Base-by-base conservation (phyloP, 2,113 vertebrate species). In the Indicator indicator region DNA sequence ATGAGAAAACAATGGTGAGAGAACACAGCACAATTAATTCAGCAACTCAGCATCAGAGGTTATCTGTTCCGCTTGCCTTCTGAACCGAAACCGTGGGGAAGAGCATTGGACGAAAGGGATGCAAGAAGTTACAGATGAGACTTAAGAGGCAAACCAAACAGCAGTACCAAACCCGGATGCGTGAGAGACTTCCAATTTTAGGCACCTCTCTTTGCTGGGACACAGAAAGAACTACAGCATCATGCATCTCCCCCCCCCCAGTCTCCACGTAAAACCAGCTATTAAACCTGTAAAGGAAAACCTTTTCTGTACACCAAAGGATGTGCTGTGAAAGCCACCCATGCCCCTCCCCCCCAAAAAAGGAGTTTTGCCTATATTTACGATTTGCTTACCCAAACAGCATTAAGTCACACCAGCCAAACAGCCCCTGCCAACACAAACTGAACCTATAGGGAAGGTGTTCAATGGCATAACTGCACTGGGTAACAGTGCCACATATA, bases 391-490 rank as follows among this genome's bases (percentile, higher is more conserved):
- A 60, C 46, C 68, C 68, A 38, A 88, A 62, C 56, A 71, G 17
- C 86, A 36, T 2, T 1, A 24, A 67, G 62, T n/a, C 24, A 64
- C 73, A 36, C 2, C 65, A 68, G 36, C 27, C 83, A 46, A 42
- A 70, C 13, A 46, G 69, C 59, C 85, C 32, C 86, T 80, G 79
- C 73, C 93, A 96, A 60, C 32, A 40, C 19, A 52, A 91, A 67
- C 71, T 9, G 27, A 8, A 76, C 48, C 9, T 13, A 40, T 0
- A 0, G 78, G 46, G 52, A 1, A 3, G 64, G 19, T 3, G 71
- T 33, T 83, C 1, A 0, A 46, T 2, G 38, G 54, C 85, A 26
- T 12, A 44, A 46, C 62, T 11, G 2, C 12, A 1, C 2, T 6
- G 83, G 63, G 30, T 32, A 67, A 54, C 18, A 7, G 46, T 5